Percentiles rank a stretch among this genome's conserved stretches.
Evolutionary conservation across 2,888 invertebrate species (phyloP).

Genomic region (Philonicus albiceps): DNA sequence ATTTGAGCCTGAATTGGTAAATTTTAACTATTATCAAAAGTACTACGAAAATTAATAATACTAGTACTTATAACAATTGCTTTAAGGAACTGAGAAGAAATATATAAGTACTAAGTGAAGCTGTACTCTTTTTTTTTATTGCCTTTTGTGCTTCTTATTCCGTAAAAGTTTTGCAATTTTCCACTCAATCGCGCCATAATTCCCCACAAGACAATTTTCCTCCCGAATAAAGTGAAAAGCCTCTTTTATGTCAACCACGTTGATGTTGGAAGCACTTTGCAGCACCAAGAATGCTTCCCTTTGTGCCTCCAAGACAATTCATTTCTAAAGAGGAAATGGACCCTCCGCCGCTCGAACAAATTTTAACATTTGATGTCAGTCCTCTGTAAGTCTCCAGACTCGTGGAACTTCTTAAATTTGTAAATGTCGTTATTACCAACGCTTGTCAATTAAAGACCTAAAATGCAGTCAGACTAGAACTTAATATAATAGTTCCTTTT

Average conservation of each 20-base stretch:
- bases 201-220: background rate
- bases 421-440: background rate
- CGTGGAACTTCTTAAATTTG: background rate
- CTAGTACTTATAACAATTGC: background rate
- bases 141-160: background rate
- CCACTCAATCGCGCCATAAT: conserved; percentile 35
- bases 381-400: background rate
- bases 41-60: background rate
- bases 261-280: conserved; percentile 22
- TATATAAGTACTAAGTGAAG: background rate
- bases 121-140: background rate
- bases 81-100: background rate
- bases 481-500: background rate
- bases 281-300: conserved; percentile 4
- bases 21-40: background rate
- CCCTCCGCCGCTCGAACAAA: conserved; percentile 18
- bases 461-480: too few relatives aligned
- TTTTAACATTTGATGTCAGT: background rate
- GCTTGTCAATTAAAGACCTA: background rate
- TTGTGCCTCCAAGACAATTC: conserved; percentile 35
- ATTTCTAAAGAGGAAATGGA: conserved; percentile 39
- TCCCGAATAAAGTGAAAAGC: background rate
- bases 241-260: background rate
- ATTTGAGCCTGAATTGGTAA: too few relatives aligned
- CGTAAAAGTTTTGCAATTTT: conserved; percentile 31